Conservation (phyloP, 2,888 invertebrate genomes). For the Escarpia spicata region DNA sequence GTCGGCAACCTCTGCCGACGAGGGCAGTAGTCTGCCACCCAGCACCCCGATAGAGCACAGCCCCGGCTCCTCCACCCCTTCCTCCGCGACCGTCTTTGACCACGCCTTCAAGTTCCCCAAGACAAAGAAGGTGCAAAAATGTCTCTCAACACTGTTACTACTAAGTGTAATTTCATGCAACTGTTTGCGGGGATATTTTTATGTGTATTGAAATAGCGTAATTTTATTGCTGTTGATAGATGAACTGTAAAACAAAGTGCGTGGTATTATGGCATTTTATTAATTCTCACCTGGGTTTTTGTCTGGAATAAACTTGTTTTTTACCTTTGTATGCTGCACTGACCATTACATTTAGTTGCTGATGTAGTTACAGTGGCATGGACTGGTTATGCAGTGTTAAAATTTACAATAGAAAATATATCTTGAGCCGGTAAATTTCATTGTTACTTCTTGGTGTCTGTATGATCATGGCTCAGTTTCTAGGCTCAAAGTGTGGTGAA, state of each 20-base stretch:
- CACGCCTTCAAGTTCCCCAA: conserved; percentile 85
- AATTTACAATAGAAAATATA: too few species aligned
- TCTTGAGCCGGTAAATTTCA: too few species aligned
- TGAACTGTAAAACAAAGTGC: too few species aligned
- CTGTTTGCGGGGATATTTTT: background rate
- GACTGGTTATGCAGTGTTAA: too few species aligned
- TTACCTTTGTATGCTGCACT: too few species aligned
- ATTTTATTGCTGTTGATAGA: background rate
- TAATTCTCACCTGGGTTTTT: too few species aligned
- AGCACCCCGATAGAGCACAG: conserved; percentile 75
- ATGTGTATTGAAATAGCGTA: background rate
- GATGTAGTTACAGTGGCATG: too few species aligned
- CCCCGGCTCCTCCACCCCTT: conserved; percentile 70
- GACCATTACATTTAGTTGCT: too few species aligned
- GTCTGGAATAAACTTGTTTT: too few species aligned
- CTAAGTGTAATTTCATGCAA: background rate
- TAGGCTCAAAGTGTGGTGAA: background rate
- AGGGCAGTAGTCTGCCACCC: conserved; percentile 67
- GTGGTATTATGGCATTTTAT: too few species aligned
- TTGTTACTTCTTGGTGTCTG: background rate
- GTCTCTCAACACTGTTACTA: background rate
- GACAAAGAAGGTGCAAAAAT: conserved; percentile 79
- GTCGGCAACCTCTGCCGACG: conserved; percentile 77
- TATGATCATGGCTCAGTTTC: conserved; percentile 23
- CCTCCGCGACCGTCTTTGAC: conserved; percentile 29